Base-by-base conservation (phyloP, 1,140 invertebrate genomes). In the Drosophila ironensis region DNA sequence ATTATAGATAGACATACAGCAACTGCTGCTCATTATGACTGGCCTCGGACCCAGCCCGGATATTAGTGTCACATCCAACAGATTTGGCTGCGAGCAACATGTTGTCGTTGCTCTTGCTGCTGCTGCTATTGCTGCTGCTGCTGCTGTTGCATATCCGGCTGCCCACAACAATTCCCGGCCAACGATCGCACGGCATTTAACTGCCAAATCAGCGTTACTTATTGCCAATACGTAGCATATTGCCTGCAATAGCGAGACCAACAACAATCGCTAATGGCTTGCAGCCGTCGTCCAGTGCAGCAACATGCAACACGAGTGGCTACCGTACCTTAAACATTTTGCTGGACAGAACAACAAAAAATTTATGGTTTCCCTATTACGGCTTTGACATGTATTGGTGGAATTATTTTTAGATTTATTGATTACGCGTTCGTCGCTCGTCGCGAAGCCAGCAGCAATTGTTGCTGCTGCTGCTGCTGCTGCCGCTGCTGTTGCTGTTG, bases 351-450 rank as follows among this genome's bases (percentile, higher is more conserved):
- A 86, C 67, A 86, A n/a, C 77, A 82, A 86, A 86, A 82, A 86
- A 88, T 88, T 88, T 88, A 88, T 88, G 81, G 86, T 86, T 88
- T 88, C 80, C 87, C 86, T 87, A 88, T 88, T 87, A 88, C 87
- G 87, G 87, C 86, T 88, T 88, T 87, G 86, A 88, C 86, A 88
- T 88, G 86, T 82, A 88, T 88, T 88, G 76, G 78, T 84, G 84
- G 87, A 88, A 88, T 88, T 88, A 88, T 88, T 88, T 88, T 88
- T 88, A 88, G 86, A 88, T 88, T 88, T 88, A 88, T 88, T 87
- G 86, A 82, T 86, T 88, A 88, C 84, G 84, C 84, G 84, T 69
- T 69, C 66, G 64, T 69, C 84, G 73, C 52, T 84, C 73, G 78
- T 82, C 72, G 69, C 59, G 72, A 37, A 69, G 66, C 47, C 63